Evolutionary conservation across 2,888 invertebrate species (phyloP).

Genomic region (Synergus gifuensis): DNA sequence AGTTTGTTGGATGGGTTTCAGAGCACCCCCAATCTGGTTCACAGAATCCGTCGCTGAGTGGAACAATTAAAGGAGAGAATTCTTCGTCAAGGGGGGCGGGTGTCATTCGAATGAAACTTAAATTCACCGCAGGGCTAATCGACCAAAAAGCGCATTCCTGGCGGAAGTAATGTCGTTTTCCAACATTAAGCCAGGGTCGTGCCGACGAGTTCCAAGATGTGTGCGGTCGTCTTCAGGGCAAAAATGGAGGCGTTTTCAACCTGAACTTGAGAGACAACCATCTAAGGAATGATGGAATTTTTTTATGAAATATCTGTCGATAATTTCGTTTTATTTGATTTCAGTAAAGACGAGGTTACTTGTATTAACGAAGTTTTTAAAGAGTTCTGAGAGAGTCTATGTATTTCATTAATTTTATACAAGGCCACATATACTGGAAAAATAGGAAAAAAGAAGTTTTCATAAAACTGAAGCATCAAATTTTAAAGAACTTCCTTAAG

Average conservation of each 20-base stretch:
- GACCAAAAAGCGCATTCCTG: constrained; percentile 70
- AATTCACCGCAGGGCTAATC: constrained; percentile 74
- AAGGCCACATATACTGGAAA: too few species aligned
- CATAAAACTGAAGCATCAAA: too few species aligned
- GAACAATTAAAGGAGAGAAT: constrained; percentile 74
- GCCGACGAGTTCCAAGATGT: constrained; percentile 27
- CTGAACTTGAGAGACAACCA: constrained; percentile 22
- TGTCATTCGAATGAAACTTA: constrained; percentile 64
- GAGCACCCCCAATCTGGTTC: neutral
- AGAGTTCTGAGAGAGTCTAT: neutral
- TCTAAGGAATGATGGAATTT: constrained; percentile 25
- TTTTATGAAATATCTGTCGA: constrained; percentile 17
- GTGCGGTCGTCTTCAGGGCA: constrained; percentile 25
- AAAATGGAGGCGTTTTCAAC: constrained; percentile 25
- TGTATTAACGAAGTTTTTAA: constrained; percentile 3
- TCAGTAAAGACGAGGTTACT: neutral
- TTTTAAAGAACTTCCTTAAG: neutral
- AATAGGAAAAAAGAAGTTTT: too few species aligned
- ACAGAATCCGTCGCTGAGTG: constrained; percentile 49
- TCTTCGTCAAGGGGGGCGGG: constrained; percentile 62
- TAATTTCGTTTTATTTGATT: constrained; percentile 2
- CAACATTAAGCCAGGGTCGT: constrained; percentile 42
- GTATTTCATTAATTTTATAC: too few species aligned
- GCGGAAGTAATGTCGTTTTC: constrained; percentile 70
- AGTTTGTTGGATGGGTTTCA: neutral